These are phyloP conservation scores for Sycophila sp. DNA, from an alignment of 1,140 invertebrate species.

Conservation along the genomic window DNA sequence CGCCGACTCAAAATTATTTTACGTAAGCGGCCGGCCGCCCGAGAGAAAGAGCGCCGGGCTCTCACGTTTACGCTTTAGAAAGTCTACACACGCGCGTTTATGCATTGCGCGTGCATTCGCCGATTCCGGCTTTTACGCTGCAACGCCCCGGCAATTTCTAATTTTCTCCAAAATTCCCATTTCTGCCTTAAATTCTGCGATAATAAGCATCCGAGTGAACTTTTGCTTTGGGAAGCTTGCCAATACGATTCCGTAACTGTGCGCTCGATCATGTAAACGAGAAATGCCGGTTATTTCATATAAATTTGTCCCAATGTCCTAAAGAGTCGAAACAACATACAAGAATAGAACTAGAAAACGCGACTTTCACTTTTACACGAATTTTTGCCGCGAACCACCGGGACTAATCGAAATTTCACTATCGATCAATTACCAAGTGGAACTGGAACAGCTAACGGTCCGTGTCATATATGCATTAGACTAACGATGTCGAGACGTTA, in stretches of 20 bases:
- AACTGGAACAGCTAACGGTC: background rate
- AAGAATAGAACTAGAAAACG: too few species aligned
- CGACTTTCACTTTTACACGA: too few species aligned
- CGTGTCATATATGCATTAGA: background rate
- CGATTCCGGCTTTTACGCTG: background rate
- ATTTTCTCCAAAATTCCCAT: slow-evolving; percentile 3
- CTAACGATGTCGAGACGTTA: slow-evolving; percentile 1
- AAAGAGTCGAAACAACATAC: too few species aligned
- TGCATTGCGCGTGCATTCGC: background rate
- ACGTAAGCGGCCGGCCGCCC: slow-evolving; percentile 45
- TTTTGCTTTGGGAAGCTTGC: too few species aligned
- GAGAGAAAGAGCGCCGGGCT: slow-evolving; percentile 47
- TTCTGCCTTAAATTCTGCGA: too few species aligned
- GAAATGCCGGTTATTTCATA: background rate
- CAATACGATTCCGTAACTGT: too few species aligned
- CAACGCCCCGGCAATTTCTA: background rate
- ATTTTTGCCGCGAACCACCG: too few species aligned
- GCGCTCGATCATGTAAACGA: background rate
- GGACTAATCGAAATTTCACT: slow-evolving; percentile 5
- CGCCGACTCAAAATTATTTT: slow-evolving; percentile 44
- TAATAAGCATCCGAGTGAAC: too few species aligned
- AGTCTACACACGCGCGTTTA: slow-evolving; percentile 44
- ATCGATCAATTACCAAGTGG: background rate
- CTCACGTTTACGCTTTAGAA: slow-evolving; percentile 65
- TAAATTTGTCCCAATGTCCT: too few species aligned